These are phyloP conservation scores for Invenusta paracnida DNA, from an alignment of 2,888 invertebrate species.

Conservation along the genomic window DNA sequence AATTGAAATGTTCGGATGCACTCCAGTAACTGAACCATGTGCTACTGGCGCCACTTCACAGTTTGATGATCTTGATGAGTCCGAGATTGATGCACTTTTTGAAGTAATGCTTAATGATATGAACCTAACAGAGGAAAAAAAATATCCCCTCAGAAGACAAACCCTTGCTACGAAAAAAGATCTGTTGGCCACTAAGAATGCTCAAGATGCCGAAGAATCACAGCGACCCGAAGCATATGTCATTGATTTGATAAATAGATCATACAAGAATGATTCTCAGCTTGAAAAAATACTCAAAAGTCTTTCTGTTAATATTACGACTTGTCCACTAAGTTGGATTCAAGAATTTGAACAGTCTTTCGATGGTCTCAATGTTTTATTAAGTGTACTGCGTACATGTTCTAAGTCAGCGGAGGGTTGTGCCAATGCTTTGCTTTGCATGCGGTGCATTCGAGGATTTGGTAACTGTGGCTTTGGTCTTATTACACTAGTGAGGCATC, in stretches of 20 bases:
- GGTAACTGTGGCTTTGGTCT: conserved; percentile 39
- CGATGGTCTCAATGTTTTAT: conserved; percentile 6
- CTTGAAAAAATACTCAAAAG: neutral
- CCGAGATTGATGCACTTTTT: neutral
- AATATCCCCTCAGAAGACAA: neutral
- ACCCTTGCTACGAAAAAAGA: neutral
- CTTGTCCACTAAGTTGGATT: neutral
- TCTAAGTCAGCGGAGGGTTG: neutral
- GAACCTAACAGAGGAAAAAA: neutral
- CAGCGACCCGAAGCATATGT: conserved; percentile 3
- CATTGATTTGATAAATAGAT: neutral
- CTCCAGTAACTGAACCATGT: neutral
- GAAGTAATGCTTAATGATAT: neutral
- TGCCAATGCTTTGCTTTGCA: neutral
- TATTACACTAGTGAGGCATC: conserved; percentile 24
- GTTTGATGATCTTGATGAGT: neutral
- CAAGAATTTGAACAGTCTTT: neutral
- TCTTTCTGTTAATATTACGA: neutral
- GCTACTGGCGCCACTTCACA: neutral
- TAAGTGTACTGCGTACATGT: neutral
- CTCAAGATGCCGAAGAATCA: neutral
- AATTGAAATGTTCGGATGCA: neutral
- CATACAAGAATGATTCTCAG: neutral
- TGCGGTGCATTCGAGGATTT: conserved; percentile 34
- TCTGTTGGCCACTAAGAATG: neutral